Evolutionary conservation across 2,797 vertebrate species (phyloP).

Genomic region (Chaenodraco wilsoni): DNA sequence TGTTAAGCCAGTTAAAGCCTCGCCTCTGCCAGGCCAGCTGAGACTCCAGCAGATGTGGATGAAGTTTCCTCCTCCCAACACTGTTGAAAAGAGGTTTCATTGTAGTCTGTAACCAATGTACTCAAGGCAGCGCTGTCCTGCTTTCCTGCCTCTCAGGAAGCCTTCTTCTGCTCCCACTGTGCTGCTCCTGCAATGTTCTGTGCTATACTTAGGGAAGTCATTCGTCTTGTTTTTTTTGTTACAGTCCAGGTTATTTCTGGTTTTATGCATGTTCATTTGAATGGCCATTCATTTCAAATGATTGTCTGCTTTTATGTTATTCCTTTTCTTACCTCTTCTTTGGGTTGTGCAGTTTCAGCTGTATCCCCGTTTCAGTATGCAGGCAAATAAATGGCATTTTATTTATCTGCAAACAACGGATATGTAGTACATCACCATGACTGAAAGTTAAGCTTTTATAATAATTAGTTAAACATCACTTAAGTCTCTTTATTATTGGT

Average conservation of each 20-base stretch:
- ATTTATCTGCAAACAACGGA: too few relatives aligned
- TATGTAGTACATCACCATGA: too few relatives aligned
- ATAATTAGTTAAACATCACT: too few relatives aligned
- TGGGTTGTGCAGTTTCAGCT: background rate
- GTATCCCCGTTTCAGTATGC: background rate
- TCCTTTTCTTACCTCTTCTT: background rate
- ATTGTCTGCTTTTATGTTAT: background rate
- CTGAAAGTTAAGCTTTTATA: too few relatives aligned
- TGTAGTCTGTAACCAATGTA: conserved; percentile 54
- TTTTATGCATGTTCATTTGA: conserved; percentile 4
- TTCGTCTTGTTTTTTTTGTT: conserved; percentile 29
- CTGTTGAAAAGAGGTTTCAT: conserved; percentile 35
- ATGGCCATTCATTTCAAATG: conserved; percentile 22
- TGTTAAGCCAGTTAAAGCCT: conserved; percentile 76
- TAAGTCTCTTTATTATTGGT: too few relatives aligned
- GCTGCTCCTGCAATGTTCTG: conserved; percentile 31
- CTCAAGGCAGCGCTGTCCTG: conserved; percentile 36
- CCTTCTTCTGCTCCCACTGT: conserved; percentile 24
- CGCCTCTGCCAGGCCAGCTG: conserved; percentile 53
- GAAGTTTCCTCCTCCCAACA: conserved; percentile 54
- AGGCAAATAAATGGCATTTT: too few relatives aligned
- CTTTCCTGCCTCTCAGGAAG: conserved; percentile 32
- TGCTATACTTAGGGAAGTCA: conserved; percentile 49
- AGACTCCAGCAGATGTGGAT: conserved; percentile 54
- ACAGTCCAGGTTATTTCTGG: conserved; percentile 38